Evolutionary conservation across 2,888 invertebrate species (phyloP).

Genomic region (Dolichomitus sp.): DNA sequence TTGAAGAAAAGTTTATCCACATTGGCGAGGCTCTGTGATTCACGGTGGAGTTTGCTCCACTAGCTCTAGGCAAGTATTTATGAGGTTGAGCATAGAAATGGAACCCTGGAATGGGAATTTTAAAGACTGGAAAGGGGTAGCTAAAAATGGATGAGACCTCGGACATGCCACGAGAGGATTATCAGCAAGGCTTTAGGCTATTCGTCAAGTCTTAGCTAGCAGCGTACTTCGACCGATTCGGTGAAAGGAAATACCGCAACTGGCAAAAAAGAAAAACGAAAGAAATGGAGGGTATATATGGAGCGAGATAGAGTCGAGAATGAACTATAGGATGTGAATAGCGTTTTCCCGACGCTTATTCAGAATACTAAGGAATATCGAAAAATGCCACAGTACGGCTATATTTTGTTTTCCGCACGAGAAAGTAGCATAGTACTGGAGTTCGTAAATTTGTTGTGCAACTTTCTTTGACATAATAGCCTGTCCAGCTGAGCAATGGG

Average conservation of each 20-base stretch:
- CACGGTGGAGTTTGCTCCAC: background rate
- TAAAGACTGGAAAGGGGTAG: conserved; percentile 73
- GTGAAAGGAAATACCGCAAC: conserved; percentile 60
- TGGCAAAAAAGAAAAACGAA: conserved; percentile 48
- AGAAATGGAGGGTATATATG: background rate
- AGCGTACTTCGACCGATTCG: background rate
- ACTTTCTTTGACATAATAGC: conserved; percentile 18
- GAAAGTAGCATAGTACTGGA: background rate
- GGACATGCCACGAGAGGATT: conserved; percentile 78
- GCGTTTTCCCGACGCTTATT: background rate
- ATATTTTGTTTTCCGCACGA: conserved; percentile 47
- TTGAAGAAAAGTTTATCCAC: background rate
- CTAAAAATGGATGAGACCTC: conserved; percentile 79
- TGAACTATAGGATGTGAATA: conserved; percentile 1
- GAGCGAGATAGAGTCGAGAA: background rate
- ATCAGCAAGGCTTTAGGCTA: conserved; percentile 73
- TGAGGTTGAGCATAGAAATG: background rate
- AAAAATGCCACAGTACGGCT: conserved; percentile 13
- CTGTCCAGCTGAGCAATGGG: background rate
- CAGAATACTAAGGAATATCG: conserved; percentile 43
- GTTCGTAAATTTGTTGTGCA: conserved; percentile 53
- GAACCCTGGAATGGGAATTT: background rate
- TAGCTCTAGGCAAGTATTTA: background rate
- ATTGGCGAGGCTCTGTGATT: background rate
- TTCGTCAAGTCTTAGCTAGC: conserved; percentile 72